phyloP scores from a whole-genome alignment of 2,888 invertebrate species.

The Phragmatobia fuliginosa region DNA sequence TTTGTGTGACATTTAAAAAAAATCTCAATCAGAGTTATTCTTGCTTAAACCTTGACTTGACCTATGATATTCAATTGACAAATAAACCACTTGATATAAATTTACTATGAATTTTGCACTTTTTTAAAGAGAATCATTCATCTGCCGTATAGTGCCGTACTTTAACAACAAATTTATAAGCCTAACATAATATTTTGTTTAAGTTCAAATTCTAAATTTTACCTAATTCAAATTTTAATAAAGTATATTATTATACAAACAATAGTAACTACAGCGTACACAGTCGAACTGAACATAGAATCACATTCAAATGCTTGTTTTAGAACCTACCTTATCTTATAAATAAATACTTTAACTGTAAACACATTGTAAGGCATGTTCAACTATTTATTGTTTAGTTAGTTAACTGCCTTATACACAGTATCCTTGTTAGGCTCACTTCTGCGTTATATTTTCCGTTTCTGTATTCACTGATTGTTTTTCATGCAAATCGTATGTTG shows the following conservation, averaged over 20 bases:
- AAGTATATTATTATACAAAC: background rate
- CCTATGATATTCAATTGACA: too few species aligned
- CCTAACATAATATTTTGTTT: background rate
- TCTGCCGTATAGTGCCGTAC: too few species aligned
- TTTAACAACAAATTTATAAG: background rate
- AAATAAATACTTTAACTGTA: conserved; percentile 71
- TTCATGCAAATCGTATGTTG: conserved; percentile 73
- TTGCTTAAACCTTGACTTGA: too few species aligned
- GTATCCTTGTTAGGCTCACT: conserved; percentile 77
- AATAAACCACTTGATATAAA: too few species aligned
- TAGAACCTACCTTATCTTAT: conserved; percentile 60
- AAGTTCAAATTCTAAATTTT: background rate
- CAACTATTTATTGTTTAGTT: conserved; percentile 78
- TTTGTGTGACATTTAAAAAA: too few species aligned
- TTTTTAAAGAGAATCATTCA: too few species aligned
- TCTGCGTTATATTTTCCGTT: conserved; percentile 73
- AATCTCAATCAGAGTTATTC: too few species aligned
- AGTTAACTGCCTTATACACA: conserved; percentile 69
- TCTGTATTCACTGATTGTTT: conserved; percentile 71
- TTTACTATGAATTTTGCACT: too few species aligned
- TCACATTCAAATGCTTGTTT: background rate
- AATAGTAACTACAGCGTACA: background rate
- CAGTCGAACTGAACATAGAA: background rate
- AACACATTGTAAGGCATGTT: conserved; percentile 75
- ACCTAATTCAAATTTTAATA: background rate